Conservation (phyloP, 1,140 invertebrate species). For the Acromyrmex heyeri region DNA sequence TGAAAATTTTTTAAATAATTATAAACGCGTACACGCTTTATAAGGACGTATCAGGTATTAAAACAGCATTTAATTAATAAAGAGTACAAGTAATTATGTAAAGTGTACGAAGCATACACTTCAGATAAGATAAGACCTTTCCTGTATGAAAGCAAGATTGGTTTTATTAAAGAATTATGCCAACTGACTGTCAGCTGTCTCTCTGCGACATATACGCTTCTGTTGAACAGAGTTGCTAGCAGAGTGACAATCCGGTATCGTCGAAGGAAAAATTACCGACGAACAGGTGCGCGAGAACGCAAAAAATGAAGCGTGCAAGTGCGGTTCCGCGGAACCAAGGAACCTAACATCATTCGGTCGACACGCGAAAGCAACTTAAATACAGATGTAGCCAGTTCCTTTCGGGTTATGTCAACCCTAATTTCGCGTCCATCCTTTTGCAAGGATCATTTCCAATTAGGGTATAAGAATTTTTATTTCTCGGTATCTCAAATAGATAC, state of each 20-base stretch:
- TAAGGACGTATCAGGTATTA: no score
- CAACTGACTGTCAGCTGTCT: constrained; percentile 59
- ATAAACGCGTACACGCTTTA: no score
- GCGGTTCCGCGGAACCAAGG: constrained; percentile 19
- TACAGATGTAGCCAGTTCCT: constrained; percentile 17
- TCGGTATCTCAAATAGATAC: neutral
- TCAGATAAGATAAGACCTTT: neutral
- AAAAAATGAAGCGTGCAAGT: constrained; percentile 52
- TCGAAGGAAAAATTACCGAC: constrained; percentile 47
- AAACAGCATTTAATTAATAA: neutral
- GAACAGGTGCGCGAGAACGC: constrained; percentile 51
- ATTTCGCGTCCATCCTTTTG: constrained; percentile 12
- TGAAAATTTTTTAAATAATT: neutral
- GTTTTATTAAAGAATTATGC: constrained; percentile 54
- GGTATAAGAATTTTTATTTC: neutral
- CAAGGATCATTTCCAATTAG: constrained; percentile 15
- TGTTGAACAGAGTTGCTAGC: constrained; percentile 5
- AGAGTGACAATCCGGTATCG: constrained; percentile 40
- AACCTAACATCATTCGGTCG: constrained; percentile 8
- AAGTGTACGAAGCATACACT: neutral
- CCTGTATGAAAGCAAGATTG: neutral
- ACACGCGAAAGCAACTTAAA: constrained; percentile 48
- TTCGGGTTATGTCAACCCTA: neutral
- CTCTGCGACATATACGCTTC: constrained; percentile 9
- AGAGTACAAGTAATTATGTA: constrained; percentile 3